phyloP scores from a whole-genome alignment of 2,113 vertebrate genomes.

The Paramisgurnus dabryanus region DNA sequence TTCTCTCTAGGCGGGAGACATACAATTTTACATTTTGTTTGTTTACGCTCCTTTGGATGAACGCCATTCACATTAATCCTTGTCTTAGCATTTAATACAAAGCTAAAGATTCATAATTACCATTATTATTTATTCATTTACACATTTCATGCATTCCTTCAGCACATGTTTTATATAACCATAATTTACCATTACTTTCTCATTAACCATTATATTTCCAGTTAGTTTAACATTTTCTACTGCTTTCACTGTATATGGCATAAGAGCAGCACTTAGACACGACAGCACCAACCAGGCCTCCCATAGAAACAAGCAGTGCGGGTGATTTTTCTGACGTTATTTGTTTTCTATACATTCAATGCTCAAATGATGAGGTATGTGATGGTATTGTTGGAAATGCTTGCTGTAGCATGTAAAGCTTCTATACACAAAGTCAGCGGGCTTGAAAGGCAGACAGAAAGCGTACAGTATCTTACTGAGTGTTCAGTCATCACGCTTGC shows the following conservation, averaged over 20 bases:
- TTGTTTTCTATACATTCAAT: conserved; percentile 31
- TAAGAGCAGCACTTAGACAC: conserved; percentile 7
- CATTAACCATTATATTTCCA: neutral
- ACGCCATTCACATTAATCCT: conserved; percentile 29
- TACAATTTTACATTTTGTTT: conserved; percentile 5
- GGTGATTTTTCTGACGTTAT: conserved; percentile 20
- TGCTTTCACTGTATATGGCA: neutral
- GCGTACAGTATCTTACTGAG: neutral
- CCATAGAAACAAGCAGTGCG: conserved; percentile 12
- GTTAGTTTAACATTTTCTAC: neutral
- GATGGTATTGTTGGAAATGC: conserved; percentile 3
- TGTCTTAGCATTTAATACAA: conserved; percentile 35
- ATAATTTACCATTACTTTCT: neutral
- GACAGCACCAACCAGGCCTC: neutral
- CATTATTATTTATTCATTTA: conserved; percentile 34
- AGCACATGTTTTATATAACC: neutral
- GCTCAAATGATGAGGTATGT: conserved; percentile 16
- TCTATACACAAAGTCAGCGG: conserved; percentile 6
- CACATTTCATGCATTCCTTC: conserved; percentile 20
- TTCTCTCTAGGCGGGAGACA: neutral
- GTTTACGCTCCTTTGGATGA: conserved; percentile 23
- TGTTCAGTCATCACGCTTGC: conserved; percentile 15
- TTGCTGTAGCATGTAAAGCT: conserved; percentile 3
- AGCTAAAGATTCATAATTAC: conserved; percentile 22
- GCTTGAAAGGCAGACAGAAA: conserved; percentile 23